Base-by-base conservation (phyloP, 92 coral and sea anemone species). In the Zoanthus solanderi region DNA sequence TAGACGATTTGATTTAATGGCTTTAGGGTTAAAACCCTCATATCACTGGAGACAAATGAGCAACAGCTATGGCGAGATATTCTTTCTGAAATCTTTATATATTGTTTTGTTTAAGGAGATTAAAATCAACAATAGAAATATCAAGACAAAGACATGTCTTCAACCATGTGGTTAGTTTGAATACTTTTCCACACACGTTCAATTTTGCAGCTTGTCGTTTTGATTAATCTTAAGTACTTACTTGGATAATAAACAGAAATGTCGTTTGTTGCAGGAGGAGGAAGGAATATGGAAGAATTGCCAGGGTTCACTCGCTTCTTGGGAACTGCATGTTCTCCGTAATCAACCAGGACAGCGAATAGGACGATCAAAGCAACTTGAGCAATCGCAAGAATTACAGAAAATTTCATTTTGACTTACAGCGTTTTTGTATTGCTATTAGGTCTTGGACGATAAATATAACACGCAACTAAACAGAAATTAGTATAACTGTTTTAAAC, bases 301-400 rank as follows among this genome's bases (percentile, higher is more conserved):
- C 91, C 94, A 8, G 89, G 42, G 3, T 90, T 92, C 0, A 77
- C 74, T 11, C 46, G 75, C 71, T 91, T 94, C 28, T 91, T 89
- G 0, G 96, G 91, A 14, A 69, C 72, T 13, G 95, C 96, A 72
- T 95, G 96, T n/a, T 95, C 85, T 1, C 93, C 94, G 32, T 96
- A 96, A 42, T 93, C 96, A 23, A 88, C 92, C 15, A 96, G 81
- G 13, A 91, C 83, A 1, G 97, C 92, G 67, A 92, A 96, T 53
- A 95, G 71, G 11, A 96, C 56, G 29, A 96, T 88, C 15, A 95
- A 78, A 23, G 87, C 66, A 54, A 88, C 82, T 83, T 96, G 99
- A 83, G 93, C 89, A 47, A 92, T 45, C 10, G 91, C 86, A 8
- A 90, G 91, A 1, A 88, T 28, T 31, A 95, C 42, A 46, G 93